Percentiles rank a stretch among this genome's conserved stretches.
These are phyloP conservation scores for Drosophila burlai DNA, from an alignment of 1,140 invertebrate species.

Conservation along the genomic window DNA sequence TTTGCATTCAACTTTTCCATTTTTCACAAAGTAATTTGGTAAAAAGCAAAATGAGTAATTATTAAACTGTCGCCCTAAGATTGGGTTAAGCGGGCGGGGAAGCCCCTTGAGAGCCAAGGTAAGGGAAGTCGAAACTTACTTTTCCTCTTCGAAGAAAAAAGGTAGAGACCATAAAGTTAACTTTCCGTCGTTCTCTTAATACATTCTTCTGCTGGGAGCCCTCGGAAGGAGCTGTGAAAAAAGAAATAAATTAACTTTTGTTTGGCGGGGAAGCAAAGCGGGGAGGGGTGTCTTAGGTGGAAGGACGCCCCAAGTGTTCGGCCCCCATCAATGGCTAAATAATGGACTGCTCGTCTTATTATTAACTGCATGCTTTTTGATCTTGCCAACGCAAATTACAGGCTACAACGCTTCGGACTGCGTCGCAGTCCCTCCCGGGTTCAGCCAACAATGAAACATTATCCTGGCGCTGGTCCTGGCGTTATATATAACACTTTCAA, in stretches of 20 bases:
- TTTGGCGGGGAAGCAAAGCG: neutral
- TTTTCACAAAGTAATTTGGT: slow-evolving; percentile 73
- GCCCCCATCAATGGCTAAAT: slow-evolving; percentile 64
- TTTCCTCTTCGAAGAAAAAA: slow-evolving; percentile 44
- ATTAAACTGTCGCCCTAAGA: slow-evolving; percentile 59
- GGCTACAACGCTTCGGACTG: slow-evolving; percentile 41
- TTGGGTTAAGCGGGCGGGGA: slow-evolving; percentile 22
- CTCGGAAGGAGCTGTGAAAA: slow-evolving; percentile 9
- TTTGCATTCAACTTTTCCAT: slow-evolving; percentile 56
- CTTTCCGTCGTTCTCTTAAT: slow-evolving; percentile 24
- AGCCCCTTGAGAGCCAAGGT: slow-evolving; percentile 22
- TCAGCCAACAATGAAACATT: slow-evolving; percentile 43
- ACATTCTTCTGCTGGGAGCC: slow-evolving; percentile 5
- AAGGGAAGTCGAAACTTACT: slow-evolving; percentile 29
- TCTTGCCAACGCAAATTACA: slow-evolving; percentile 68
- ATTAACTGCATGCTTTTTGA: slow-evolving; percentile 77
- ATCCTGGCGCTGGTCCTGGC: slow-evolving; percentile 41
- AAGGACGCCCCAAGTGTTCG: slow-evolving; percentile 8
- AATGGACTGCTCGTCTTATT: slow-evolving; percentile 64
- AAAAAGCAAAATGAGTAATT: slow-evolving; percentile 74
- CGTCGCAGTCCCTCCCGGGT: neutral
- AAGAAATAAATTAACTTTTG: slow-evolving; percentile 55
- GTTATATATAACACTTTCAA: slow-evolving; percentile 61
- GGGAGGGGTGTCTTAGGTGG: slow-evolving; percentile 15
- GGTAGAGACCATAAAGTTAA: slow-evolving; percentile 39